phyloP scores from a whole-genome alignment of 2,797 vertebrate genomes.

The Phyllotis vaccarum region DNA sequence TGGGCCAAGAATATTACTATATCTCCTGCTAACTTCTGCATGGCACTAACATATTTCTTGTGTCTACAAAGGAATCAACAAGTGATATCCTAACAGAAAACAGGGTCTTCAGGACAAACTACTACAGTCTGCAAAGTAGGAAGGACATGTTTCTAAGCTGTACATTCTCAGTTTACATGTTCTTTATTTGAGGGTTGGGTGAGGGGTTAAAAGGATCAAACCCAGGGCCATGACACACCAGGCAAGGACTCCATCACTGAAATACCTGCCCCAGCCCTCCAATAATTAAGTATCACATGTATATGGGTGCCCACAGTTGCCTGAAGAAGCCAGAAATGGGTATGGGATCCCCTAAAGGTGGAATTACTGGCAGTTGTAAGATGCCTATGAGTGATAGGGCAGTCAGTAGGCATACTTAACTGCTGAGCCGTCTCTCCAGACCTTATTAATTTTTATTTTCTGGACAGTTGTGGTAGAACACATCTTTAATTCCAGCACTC shows the following conservation, averaged over 20 bases:
- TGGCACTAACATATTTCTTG: neutral
- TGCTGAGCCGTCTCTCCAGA: neutral
- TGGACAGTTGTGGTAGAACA: neutral
- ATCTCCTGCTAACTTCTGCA: conserved; percentile 4
- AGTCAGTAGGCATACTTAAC: neutral
- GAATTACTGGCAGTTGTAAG: neutral
- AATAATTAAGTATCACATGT: neutral
- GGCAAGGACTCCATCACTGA: neutral
- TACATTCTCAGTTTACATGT: conserved; percentile 14
- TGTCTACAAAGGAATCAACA: conserved; percentile 41
- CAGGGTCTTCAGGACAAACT: neutral
- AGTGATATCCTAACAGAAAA: neutral
- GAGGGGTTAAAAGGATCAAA: neutral
- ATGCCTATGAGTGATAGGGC: neutral
- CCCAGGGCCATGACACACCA: neutral
- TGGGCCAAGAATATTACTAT: neutral
- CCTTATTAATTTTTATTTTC: neutral
- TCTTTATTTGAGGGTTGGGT: neutral
- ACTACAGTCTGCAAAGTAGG: neutral
- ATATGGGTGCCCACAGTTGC: neutral
- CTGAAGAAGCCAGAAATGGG: neutral
- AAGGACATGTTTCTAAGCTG: neutral
- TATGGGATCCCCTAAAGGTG: neutral
- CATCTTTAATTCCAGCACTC: neutral
- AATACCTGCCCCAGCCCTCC: neutral